Evolutionary conservation across 2,113 vertebrate genomes (phyloP), one percentile per base, ranked within the genome.

Genomic region (Istiophorus platypterus): DNA sequence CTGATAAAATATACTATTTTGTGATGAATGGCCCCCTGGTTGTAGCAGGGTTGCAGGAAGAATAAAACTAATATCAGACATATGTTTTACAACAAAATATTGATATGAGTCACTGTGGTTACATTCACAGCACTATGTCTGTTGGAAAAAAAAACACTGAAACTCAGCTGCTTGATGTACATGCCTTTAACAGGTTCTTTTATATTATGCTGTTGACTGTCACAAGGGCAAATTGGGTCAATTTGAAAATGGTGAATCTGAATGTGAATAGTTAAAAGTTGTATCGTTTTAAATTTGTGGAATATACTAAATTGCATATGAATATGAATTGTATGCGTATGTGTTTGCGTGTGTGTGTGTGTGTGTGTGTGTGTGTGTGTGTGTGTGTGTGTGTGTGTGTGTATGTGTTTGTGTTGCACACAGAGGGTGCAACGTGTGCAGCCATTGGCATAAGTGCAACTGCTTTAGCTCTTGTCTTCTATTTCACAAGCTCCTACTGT

Each of bases 381-480:
- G 29, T 34, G 15, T n/a, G 41, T 51, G 65, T 59, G 69, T 71
- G 62, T 34, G 10, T 57, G 10, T 29, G n/a, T 67, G 34, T 34
- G 68, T n/a, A 18, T 39, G n/a, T 59, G 61, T 58, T 62, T 65
- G 61, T 74, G 11, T 68, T 68, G 7, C 13, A 31, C 10, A 7
- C 9, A 3, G 72, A 13, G 39, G 41, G 26, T 49, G 27, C 29
- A 20, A 63, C 82, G 78, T 81, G 72, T 71, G 75, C 54, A 82
- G 69, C 58, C 26, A 31, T 61, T 81, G 74, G 74, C 77, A 22
- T 70, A 67, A 82, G 87, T 82, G 80, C 78, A 87, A 65, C 85
- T 89, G 84, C 80, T 84, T 81, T 71, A 80, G 78, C 72, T 92
- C 88, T 87, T 77, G 54, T 84, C 83, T 89, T 64, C 76, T 79